These are phyloP conservation scores for Penaeus indicus DNA, from an alignment of 1,140 invertebrate genomes.

Conservation along the genomic window DNA sequence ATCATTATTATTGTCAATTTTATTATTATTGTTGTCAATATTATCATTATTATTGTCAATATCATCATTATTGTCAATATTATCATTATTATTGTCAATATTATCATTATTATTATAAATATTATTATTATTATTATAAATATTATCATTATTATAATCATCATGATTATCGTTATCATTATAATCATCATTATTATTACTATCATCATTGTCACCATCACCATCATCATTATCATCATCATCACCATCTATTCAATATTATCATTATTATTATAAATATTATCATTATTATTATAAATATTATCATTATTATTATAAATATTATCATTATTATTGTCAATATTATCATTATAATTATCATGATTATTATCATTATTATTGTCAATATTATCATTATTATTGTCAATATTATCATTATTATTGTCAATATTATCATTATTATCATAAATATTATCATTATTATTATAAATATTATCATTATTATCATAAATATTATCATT, in stretches of 20 bases:
- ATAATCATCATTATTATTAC: too few relatives aligned
- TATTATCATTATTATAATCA: too few relatives aligned
- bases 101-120: too few relatives aligned
- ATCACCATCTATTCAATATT: neutral
- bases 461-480: neutral
- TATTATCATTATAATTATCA: slow-evolving; percentile 18
- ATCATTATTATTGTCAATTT: too few relatives aligned
- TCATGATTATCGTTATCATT: too few relatives aligned
- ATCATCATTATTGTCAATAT: too few relatives aligned
- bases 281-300: neutral
- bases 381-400: neutral
- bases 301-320: slow-evolving; percentile 8
- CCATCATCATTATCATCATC: too few relatives aligned
- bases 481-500: neutral
- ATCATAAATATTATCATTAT: neutral
- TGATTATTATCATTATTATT: neutral
- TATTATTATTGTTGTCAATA: too few relatives aligned
- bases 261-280: slow-evolving; percentile 28
- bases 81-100: too few relatives aligned
- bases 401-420: neutral
- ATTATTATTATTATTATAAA: too few relatives aligned
- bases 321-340: neutral
- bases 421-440: neutral
- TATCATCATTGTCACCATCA: too few relatives aligned
- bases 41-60: too few relatives aligned